Conservation (phyloP, 2,888 invertebrate species). For the Pristionchus entomophagus region DNA sequence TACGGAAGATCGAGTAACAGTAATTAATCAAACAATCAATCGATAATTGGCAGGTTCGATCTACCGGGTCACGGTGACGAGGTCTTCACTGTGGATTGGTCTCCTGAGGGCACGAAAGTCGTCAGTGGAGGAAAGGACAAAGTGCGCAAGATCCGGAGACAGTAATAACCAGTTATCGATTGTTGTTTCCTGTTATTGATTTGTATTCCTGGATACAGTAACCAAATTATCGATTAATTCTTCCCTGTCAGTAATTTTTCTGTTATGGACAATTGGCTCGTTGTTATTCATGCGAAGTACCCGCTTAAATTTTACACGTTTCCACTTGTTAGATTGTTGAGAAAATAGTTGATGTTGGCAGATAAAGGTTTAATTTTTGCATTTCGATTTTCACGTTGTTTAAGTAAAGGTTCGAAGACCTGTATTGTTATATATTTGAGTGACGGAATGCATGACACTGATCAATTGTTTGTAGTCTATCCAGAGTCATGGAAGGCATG, state of each 20-base stretch:
- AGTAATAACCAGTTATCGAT: conserved; percentile 54
- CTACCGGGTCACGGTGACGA: conserved; percentile 99
- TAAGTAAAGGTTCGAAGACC: neutral
- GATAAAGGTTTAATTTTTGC: neutral
- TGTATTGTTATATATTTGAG: neutral
- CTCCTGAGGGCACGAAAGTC: conserved; percentile 90
- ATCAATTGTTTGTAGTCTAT: no score
- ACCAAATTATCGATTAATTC: neutral
- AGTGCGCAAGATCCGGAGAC: conserved; percentile 88
- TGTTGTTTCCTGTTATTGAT: neutral
- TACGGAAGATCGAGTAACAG: no score
- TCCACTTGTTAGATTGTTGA: neutral
- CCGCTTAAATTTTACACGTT: neutral
- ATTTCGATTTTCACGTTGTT: neutral
- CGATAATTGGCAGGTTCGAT: conserved; percentile 81
- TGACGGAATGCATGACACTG: neutral
- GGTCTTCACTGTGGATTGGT: conserved; percentile 98
- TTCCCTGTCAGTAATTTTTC: neutral
- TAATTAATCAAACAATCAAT: no score
- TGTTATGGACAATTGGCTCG: conserved; percentile 7
- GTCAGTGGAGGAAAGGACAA: conserved; percentile 99
- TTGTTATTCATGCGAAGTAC: neutral
- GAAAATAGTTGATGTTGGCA: neutral
- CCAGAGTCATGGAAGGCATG: neutral
- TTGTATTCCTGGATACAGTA: no score